Percentiles rank a stretch among this genome's conserved stretches.
phyloP scores from a whole-genome alignment of 2,797 vertebrate species.

The Graptemys geographica region DNA sequence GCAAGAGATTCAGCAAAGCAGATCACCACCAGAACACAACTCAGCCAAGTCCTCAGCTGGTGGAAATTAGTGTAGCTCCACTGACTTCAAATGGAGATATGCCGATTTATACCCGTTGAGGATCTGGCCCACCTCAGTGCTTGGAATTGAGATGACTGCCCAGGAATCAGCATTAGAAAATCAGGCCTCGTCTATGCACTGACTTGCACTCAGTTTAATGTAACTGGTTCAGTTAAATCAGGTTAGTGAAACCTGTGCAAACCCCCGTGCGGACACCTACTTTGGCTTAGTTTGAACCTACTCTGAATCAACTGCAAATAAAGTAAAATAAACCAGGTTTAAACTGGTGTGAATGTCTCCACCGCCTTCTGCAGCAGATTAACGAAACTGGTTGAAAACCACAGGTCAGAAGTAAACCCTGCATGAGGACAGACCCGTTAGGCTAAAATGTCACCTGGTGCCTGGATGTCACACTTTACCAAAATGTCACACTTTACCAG shows the following conservation, averaged over 20 bases:
- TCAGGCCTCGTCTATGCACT: not conserved
- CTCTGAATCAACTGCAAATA: not conserved
- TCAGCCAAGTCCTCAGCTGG: conserved; percentile 16
- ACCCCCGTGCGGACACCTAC: not conserved
- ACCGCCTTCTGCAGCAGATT: not conserved
- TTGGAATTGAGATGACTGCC: not conserved
- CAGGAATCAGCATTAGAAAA: not conserved
- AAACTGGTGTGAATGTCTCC: not conserved
- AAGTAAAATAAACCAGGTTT: fast-evolving
- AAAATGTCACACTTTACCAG: not conserved
- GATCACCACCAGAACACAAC: conserved; percentile 8
- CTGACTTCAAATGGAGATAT: not conserved
- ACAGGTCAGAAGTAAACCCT: not conserved
- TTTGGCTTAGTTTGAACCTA: not conserved
- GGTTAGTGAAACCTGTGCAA: not conserved
- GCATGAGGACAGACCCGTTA: fast-evolving
- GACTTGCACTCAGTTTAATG: not conserved
- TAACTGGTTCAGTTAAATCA: not conserved
- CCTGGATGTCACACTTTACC: not conserved
- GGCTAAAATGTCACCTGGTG: not conserved
- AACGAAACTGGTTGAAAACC: not conserved
- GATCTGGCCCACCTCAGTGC: not conserved
- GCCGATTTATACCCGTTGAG: conserved; percentile 10
- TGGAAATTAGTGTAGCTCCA: conserved; percentile 18
- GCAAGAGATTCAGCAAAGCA: conserved; percentile 41